phyloP scores from a whole-genome alignment of 2,888 invertebrate species.

The Agriopis aurantiaria region DNA sequence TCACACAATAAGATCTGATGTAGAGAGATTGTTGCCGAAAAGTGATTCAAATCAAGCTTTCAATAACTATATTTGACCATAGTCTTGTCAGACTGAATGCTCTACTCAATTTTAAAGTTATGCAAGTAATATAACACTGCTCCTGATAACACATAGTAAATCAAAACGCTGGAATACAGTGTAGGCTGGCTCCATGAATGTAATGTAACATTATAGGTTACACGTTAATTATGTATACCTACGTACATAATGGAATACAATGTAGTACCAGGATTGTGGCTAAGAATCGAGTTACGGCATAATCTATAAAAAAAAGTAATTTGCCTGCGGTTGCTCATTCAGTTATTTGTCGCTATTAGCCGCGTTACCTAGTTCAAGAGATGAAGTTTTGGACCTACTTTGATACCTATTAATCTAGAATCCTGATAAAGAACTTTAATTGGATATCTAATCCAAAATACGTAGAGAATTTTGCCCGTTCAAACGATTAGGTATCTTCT shows the following conservation, averaged over 20 bases:
- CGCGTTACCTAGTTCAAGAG: no score
- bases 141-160: slow-evolving; percentile 28
- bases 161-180: slow-evolving; percentile 35
- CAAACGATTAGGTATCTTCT: neutral
- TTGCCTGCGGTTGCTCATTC: no score
- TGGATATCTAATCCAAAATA: neutral
- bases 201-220: slow-evolving; percentile 32
- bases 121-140: slow-evolving; percentile 25
- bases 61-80: neutral
- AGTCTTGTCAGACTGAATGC: neutral
- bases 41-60: neutral
- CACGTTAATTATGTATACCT: slow-evolving; percentile 1
- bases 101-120: slow-evolving; percentile 2
- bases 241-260: neutral
- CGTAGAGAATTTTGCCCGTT: neutral
- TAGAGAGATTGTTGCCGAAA: neutral
- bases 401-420: neutral
- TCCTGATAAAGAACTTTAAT: neutral
- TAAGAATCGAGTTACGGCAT: slow-evolving; percentile 6
- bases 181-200: slow-evolving; percentile 18
- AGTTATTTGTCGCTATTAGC: no score
- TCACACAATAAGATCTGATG: neutral
- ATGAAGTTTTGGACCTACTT: no score
- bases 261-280: neutral
- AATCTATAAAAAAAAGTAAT: slow-evolving; percentile 16